Percentiles rank a stretch among this genome's conserved stretches.
Conservation (phyloP, 2,797 vertebrate species). For the Oophaga sylvatica region DNA sequence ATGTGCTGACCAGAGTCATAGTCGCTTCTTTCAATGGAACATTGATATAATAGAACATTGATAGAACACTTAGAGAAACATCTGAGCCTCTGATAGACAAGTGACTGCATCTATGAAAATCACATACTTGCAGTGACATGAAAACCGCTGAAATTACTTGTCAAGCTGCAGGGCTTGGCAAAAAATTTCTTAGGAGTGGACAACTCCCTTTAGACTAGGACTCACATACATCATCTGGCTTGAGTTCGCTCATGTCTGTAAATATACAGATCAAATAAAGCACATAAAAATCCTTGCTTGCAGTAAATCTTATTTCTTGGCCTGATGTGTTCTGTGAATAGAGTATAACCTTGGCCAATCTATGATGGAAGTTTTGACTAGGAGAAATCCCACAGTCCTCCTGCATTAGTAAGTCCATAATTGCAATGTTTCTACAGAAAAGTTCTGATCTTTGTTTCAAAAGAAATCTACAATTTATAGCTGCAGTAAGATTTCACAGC, state of each 20-base stretch:
- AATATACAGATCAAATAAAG: neutral
- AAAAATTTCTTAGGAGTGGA: no score
- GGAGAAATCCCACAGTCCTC: slow-evolving; percentile 55
- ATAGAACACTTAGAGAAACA: no score
- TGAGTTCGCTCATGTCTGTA: neutral
- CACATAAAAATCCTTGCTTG: neutral
- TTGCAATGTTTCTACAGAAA: slow-evolving; percentile 20
- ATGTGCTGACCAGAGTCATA: no score
- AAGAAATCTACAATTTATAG: slow-evolving; percentile 54
- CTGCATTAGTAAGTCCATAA: slow-evolving; percentile 56
- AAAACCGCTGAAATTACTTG: no score
- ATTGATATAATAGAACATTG: no score
- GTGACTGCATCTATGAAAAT: no score
- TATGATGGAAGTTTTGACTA: slow-evolving; percentile 37
- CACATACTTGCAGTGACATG: no score
- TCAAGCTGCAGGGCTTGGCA: no score
- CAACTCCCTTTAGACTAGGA: neutral
- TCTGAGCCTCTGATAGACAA: no score
- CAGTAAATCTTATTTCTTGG: slow-evolving; percentile 1
- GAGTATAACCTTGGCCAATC: slow-evolving; percentile 20
- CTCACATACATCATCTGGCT: neutral
- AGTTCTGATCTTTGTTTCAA: slow-evolving; percentile 16
- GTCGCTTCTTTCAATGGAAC: no score
- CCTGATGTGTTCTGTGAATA: slow-evolving; percentile 39
- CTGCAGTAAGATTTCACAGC: slow-evolving; percentile 60